Percentiles rank a stretch among this genome's conserved stretches.
Evolutionary conservation across 2,113 vertebrate species (phyloP).

Genomic region (Gavialis gangeticus): DNA sequence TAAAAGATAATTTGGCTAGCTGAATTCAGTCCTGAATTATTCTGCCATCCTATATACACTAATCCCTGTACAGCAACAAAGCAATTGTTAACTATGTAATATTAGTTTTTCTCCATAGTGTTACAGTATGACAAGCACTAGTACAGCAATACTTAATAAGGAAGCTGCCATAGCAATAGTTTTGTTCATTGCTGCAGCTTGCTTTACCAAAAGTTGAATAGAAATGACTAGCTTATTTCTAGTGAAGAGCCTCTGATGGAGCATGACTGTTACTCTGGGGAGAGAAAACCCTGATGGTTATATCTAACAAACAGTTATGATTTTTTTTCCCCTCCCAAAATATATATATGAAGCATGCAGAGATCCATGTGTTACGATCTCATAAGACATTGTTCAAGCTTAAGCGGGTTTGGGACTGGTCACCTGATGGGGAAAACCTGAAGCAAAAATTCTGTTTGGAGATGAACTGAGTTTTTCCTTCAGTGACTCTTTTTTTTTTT

Average conservation of each 20-base stretch:
- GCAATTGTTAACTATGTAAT: background rate
- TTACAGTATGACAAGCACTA: background rate
- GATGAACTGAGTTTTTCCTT: background rate
- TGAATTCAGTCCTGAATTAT: background rate
- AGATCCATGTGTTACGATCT: background rate
- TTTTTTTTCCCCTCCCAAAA: too few relatives aligned
- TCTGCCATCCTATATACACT: constrained; percentile 15
- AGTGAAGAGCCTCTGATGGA: background rate
- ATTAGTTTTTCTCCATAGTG: background rate
- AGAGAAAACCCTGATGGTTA: background rate
- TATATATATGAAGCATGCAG: background rate
- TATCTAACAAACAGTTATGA: background rate
- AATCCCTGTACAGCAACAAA: constrained; percentile 4
- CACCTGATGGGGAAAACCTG: background rate
- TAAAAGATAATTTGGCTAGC: background rate
- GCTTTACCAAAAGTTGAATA: background rate
- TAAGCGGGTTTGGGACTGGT: background rate
- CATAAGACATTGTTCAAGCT: background rate
- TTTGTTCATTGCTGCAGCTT: background rate
- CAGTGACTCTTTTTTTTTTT: background rate
- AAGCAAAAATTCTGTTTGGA: background rate
- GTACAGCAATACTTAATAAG: background rate
- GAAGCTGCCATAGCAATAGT: background rate
- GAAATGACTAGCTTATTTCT: constrained; percentile 2
- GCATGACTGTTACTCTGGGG: background rate